Base-by-base conservation (phyloP, 2,888 invertebrate species). In the Amphipoea lucens region DNA sequence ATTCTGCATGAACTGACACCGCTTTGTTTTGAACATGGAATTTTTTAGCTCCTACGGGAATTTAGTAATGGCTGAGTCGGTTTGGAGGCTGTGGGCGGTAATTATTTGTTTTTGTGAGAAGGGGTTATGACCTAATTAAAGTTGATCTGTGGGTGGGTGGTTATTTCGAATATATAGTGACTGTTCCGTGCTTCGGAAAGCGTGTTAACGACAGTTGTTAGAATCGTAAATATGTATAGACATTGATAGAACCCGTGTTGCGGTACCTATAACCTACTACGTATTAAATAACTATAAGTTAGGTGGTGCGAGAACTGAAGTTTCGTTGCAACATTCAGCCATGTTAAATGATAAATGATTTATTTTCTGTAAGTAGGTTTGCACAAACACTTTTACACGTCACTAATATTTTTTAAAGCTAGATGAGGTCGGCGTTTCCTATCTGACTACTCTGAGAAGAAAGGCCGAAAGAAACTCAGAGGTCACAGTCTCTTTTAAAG, bases 1-100 rank as follows among this genome's bases (percentile, higher is more conserved):
- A 93, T 92, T 87, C 87, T 91, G 81, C 85, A 93, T 92, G 90
- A 90, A 85, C 85, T 70, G 73, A 68, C 79, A 65, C 77, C 82
- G 86, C 78, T 87, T 83, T 89, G 90, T 88, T 86, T 74, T 74
- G 79, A 80, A 76, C 76, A 83, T 84, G 67, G 83, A 90, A 88
- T 91, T 91, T 90, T 92, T 91, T 85, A 89, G 88, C 82, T 75
- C 36, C 76, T 60, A 29, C 42, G 45, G 74, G 67, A 51, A 40
- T 65, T 42, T 51, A 11, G 80, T 40, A 65, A 57, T 67, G 14
- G n/a, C 7, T 63, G 36, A 36, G n/a, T 11, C 11, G 7, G 60
- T 63, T 76, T 67, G 14, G 23, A 48, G 29, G 7, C 9, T 9
- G 0, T n/a, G 23, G 2, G 14, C 23, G 3, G 2, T 40, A 6